Percentiles rank a stretch among this genome's conserved stretches.
Evolutionary conservation across 2,797 vertebrate species (phyloP).

Genomic region (Acanthis flammea): DNA sequence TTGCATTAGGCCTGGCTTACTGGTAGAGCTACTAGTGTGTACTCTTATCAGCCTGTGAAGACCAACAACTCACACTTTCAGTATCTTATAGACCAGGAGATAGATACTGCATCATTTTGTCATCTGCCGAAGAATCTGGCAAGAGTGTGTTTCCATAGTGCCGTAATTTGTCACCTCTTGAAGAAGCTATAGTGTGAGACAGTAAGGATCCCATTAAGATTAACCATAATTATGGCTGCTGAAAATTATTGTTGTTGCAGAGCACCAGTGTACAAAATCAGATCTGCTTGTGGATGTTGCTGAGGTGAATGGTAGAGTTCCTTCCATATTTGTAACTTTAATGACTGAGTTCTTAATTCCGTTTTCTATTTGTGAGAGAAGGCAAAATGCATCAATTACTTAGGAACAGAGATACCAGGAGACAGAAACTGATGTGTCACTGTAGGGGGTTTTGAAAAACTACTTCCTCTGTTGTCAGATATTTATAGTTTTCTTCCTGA

Average conservation of each 20-base stretch:
- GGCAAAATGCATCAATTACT: neutral
- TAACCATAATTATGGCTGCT: neutral
- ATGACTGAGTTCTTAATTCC: neutral
- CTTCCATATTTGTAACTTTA: neutral
- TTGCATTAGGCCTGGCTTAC: neutral
- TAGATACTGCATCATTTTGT: neutral
- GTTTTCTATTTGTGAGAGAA: neutral
- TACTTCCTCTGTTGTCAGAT: neutral
- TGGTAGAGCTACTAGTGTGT: neutral
- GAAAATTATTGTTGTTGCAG: neutral
- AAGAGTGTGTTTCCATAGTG: neutral
- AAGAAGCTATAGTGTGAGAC: neutral
- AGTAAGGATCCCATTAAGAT: neutral
- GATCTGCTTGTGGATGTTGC: neutral
- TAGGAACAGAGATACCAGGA: neutral
- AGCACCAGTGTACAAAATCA: neutral
- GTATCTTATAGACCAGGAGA: neutral
- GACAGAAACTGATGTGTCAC: neutral
- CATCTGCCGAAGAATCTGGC: neutral
- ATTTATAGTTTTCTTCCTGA: neutral
- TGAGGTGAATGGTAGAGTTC: neutral
- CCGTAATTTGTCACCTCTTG: neutral
- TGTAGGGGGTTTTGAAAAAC: neutral
- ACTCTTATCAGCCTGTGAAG: neutral
- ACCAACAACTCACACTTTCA: neutral